Percentiles rank a stretch among this genome's conserved stretches.
Conservation (phyloP, 2,797 vertebrate species). For the Tolypeutes matacus region DNA sequence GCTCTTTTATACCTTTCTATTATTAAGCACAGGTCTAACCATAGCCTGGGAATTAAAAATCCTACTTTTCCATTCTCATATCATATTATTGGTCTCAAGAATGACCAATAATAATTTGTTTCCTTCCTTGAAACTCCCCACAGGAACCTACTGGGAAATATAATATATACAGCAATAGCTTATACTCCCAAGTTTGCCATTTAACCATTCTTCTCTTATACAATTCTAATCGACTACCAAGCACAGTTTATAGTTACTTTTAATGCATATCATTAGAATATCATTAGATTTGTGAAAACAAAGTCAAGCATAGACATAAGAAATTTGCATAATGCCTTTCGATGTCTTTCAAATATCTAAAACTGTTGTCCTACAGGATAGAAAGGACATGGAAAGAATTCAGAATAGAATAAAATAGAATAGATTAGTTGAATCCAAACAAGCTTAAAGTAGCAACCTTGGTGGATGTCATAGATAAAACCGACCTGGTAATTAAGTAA, state of each 20-base stretch:
- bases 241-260: neutral
- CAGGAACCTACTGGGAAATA: neutral
- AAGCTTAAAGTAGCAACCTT: neutral
- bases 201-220: neutral
- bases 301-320: conserved; percentile 20
- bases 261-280: neutral
- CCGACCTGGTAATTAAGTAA: neutral
- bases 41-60: neutral
- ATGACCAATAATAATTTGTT: neutral
- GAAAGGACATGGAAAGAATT: conserved; percentile 8
- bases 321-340: neutral
- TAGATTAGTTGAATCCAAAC: conserved; percentile 1
- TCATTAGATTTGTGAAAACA: neutral
- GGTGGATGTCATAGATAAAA: neutral
- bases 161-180: neutral
- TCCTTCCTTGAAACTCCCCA: neutral
- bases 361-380: neutral
- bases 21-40: neutral
- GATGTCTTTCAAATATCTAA: conserved; percentile 13
- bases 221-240: neutral
- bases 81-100: neutral
- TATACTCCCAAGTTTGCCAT: neutral
- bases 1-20: neutral
- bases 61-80: neutral
- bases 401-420: neutral